A percentile compares a stretch with the other conserved stretches of the same genome.
These are phyloP conservation scores for Gobio occitaniae DNA, from an alignment of 2,797 vertebrate genomes.

Conservation along the genomic window DNA sequence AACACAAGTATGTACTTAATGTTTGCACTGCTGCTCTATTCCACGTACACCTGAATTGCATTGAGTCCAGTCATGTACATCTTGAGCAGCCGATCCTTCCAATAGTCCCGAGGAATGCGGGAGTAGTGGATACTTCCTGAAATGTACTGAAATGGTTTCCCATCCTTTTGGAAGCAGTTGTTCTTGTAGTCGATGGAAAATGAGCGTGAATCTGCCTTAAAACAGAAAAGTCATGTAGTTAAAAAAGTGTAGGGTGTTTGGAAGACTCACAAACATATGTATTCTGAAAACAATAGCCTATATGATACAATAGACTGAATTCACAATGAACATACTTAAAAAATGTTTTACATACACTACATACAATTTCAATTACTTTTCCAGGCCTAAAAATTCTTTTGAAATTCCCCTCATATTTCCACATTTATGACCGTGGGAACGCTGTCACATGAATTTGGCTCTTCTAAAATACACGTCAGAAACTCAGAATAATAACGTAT, in stretches of 20 bases:
- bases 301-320: background rate
- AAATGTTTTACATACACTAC: background rate
- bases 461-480: background rate
- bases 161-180: slow-evolving; percentile 89
- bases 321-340: background rate
- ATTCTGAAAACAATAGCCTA: background rate
- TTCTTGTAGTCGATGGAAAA: slow-evolving; percentile 87
- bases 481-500: background rate
- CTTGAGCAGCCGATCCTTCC: slow-evolving; percentile 92
- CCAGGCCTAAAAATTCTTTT: background rate
- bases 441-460: background rate
- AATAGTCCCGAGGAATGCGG: slow-evolving; percentile 87
- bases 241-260: background rate
- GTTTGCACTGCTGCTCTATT: background rate
- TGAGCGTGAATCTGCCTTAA: slow-evolving; percentile 68
- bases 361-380: background rate
- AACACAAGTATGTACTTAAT: background rate
- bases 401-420: background rate
- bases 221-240: background rate
- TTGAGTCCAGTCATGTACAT: slow-evolving; percentile 95
- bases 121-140: slow-evolving; percentile 96
- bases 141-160: slow-evolving; percentile 87
- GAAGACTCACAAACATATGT: background rate
- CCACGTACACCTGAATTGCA: slow-evolving; percentile 88
- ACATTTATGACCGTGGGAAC: background rate